phyloP scores from a whole-genome alignment of 2,888 invertebrate species.

The Drosophila sordidapex region DNA sequence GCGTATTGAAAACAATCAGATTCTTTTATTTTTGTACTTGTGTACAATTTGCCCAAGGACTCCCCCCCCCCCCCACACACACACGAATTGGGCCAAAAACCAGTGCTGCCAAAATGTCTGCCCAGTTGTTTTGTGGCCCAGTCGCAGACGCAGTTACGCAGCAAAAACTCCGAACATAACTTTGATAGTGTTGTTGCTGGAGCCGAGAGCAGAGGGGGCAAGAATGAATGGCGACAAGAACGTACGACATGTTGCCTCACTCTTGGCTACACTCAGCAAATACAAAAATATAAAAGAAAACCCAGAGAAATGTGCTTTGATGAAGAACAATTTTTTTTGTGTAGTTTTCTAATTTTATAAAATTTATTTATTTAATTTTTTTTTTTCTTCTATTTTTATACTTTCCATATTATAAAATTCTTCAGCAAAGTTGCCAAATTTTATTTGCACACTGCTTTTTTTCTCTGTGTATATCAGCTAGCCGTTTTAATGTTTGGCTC shows the following conservation, averaged over 20 bases:
- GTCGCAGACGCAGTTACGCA: conserved; percentile 59
- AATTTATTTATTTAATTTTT: neutral
- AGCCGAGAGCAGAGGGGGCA: neutral
- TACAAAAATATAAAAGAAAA: neutral
- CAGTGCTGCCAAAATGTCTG: conserved; percentile 73
- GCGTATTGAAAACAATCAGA: neutral
- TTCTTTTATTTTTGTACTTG: neutral
- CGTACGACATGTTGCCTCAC: conserved; percentile 48
- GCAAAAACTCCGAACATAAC: conserved; percentile 71
- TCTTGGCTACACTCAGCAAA: conserved; percentile 13
- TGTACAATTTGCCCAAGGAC: conserved; percentile 54
- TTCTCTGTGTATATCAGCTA: no score
- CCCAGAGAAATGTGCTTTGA: neutral
- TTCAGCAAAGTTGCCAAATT: neutral
- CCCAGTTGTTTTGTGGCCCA: conserved; percentile 58
- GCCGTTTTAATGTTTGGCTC: conserved; percentile 40
- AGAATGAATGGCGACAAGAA: conserved; percentile 14
- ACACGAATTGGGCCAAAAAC: conserved; percentile 22
- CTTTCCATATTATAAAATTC: neutral
- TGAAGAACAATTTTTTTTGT: neutral
- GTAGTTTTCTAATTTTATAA: neutral
- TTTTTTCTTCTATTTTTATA: no score
- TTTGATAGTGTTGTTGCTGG: conserved; percentile 46
- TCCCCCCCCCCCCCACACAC: neutral
- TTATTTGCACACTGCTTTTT: neutral